These are phyloP conservation scores for Salvator merianae DNA, from an alignment of 2,113 vertebrate species.

Conservation along the genomic window DNA sequence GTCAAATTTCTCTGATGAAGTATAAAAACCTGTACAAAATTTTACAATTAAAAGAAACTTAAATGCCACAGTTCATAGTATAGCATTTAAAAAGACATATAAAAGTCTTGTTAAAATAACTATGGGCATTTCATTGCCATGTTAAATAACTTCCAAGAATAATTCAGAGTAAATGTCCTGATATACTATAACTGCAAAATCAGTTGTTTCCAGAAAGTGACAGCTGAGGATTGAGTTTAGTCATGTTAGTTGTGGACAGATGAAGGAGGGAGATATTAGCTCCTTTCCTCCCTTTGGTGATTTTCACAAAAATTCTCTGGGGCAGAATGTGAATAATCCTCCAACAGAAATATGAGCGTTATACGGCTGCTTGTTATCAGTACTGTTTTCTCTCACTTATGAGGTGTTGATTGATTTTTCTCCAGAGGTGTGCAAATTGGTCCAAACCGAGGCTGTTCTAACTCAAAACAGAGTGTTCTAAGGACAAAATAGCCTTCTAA, in stretches of 20 bases:
- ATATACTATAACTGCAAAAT: no score
- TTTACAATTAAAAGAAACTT: background rate
- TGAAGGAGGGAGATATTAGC: background rate
- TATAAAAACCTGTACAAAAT: background rate
- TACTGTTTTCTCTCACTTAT: no score
- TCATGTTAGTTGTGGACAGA: background rate
- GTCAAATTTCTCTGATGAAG: background rate
- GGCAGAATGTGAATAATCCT: no score
- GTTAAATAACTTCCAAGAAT: background rate
- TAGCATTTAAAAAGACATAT: background rate
- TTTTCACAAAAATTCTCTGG: background rate
- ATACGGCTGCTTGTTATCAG: no score
- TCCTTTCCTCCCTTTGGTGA: background rate
- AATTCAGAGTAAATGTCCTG: background rate
- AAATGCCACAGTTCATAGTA: background rate
- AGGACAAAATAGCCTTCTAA: no score
- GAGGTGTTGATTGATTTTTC: no score
- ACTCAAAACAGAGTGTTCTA: no score
- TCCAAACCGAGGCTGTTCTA: no score
- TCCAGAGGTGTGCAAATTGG: no score
- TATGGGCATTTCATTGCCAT: background rate
- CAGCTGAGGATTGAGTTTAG: background rate
- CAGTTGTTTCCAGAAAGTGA: background rate
- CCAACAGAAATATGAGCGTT: no score
- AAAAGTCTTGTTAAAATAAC: no score